These are phyloP conservation scores for Drosophila nannoptera DNA, from an alignment of 1,140 invertebrate genomes.

Conservation along the genomic window DNA sequence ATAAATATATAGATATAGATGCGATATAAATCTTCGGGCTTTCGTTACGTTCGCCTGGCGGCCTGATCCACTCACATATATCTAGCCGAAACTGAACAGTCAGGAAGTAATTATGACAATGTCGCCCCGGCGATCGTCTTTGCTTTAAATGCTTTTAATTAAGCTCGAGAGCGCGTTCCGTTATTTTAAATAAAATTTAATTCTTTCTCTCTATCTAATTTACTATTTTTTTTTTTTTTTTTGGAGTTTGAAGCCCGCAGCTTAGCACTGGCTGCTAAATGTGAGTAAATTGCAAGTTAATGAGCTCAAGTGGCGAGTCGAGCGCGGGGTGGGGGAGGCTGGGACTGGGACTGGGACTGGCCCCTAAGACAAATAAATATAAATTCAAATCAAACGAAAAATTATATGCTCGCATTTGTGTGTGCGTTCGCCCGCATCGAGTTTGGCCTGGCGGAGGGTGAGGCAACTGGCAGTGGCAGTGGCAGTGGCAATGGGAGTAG, in stretches of 20 bases:
- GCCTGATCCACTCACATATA: conserved; percentile 4
- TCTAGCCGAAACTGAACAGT: no score
- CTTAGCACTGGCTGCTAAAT: conserved; percentile 19
- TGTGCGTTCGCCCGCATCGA: conserved; percentile 25
- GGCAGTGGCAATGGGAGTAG: no score
- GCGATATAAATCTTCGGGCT: no score
- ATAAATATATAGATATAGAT: not conserved
- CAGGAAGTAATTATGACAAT: no score
- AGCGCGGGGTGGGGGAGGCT: not conserved
- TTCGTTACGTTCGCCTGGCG: conserved; percentile 5
- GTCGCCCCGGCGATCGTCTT: no score
- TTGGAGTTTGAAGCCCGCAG: conserved; percentile 43
- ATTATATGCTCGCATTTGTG: conserved; percentile 15
- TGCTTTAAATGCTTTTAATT: no score
- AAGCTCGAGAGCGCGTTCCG: no score
- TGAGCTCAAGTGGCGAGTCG: conserved; percentile 60
- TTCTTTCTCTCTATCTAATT: not conserved
- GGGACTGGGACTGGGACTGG: conserved; percentile 1
- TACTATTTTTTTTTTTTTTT: no score
- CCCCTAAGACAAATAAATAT: conserved; percentile 32
- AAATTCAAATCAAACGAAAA: conserved; percentile 41
- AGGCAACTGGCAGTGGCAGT: not conserved
- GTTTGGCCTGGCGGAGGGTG: not conserved
- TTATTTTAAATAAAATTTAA: conserved; percentile 15
- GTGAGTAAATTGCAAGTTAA: conserved; percentile 60